Evolutionary conservation across 1,140 invertebrate species (phyloP), one percentile per base, ranked within the genome.

Genomic region (Streblospio benedicti): DNA sequence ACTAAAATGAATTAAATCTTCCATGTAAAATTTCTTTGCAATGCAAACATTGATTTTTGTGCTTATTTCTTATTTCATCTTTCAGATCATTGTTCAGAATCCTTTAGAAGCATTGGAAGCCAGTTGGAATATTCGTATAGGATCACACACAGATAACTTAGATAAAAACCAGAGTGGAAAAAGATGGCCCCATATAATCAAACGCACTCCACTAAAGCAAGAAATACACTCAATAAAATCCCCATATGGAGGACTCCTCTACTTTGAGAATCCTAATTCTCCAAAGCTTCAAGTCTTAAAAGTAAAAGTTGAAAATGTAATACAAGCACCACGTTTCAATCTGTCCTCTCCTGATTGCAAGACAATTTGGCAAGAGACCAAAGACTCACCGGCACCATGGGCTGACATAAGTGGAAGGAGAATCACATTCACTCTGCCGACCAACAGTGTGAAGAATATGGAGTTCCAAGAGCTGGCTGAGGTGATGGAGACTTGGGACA

Each of bases 351-450:
- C 45, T 12, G 58, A 51, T 4, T 47, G 32, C 4, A 33, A 50
- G 16, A 14, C 35, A 38, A 23, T 35, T 33, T 63, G 63, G 63
- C 18, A 16, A 23, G 27, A 27, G 16, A 51, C 50, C 41, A 23
- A 56, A 28, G 14, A 52, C 2, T 30, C 59, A 4, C 65, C 64
- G 1, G 67, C 65, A 12, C 33, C 67, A 32, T 69, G 67, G 67
- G 64, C 61, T 33, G 67, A 69, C 44, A 57, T 69, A 9, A 33
- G 59, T 30, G 67, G 67, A 5, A 50, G 64, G 27, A 49, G 60
- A 16, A 59, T 69, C 44, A 57, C 61, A 20, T 53, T 69, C 32
- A 69, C 64, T 4, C 25, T 67, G 25, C 67, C 67, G 20, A 58
- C 66, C 12, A 45, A 18, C 4, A 52, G 58, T 25, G 38, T 69